Evolutionary conservation across 2,797 vertebrate genomes (phyloP).

Genomic region (Podarcis lilfordi): DNA sequence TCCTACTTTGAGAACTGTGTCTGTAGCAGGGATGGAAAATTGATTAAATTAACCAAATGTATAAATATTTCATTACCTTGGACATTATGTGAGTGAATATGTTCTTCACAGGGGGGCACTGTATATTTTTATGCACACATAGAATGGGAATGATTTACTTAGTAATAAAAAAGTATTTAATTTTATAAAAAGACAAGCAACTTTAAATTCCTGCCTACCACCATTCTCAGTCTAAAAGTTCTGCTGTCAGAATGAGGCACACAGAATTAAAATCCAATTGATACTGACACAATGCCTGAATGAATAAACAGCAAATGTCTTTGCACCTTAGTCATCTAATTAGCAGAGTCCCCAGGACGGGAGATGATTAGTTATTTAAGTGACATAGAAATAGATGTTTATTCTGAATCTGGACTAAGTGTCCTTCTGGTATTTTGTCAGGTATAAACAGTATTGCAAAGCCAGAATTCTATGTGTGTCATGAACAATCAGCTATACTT

Average conservation of each 20-base stretch:
- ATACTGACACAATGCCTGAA: slow-evolving; percentile 68
- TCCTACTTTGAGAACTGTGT: neutral
- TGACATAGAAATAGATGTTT: slow-evolving; percentile 54
- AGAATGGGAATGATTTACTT: slow-evolving; percentile 17
- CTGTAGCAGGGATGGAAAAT: neutral
- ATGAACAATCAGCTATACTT: neutral
- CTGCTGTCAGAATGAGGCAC: slow-evolving; percentile 60
- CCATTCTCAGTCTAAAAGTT: slow-evolving; percentile 51
- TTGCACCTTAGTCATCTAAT: slow-evolving; percentile 55
- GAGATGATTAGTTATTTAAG: slow-evolving; percentile 63
- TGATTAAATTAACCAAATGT: slow-evolving; percentile 10
- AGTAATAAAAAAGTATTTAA: slow-evolving; percentile 38
- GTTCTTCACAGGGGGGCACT: neutral
- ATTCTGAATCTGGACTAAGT: slow-evolving; percentile 43
- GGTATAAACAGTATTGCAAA: too few relatives aligned
- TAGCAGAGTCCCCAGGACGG: slow-evolving; percentile 59
- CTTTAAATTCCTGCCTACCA: slow-evolving; percentile 41
- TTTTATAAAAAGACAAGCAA: slow-evolving; percentile 12
- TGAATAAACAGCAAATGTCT: slow-evolving; percentile 60
- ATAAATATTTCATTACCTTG: slow-evolving; percentile 1
- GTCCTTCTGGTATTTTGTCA: slow-evolving; percentile 19
- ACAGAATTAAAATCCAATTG: slow-evolving; percentile 41
- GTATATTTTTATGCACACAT: slow-evolving; percentile 38
- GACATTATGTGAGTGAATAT: neutral
- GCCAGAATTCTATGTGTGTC: neutral